Conservation (phyloP, 2,888 invertebrate species). For the Uropetala carovei region DNA sequence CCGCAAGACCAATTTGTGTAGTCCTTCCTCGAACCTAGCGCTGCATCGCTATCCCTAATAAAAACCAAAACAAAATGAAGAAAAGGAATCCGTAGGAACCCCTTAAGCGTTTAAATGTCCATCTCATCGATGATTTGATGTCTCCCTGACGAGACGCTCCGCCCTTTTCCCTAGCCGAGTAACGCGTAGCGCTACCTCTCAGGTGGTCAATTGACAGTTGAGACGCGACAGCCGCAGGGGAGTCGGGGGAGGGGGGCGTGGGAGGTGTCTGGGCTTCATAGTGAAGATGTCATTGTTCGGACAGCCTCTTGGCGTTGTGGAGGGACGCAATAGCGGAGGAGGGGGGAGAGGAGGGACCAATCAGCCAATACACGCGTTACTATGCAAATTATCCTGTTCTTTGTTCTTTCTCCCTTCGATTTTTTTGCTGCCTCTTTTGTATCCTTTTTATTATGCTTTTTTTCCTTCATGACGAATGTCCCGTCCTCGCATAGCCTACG, state of each 20-base stretch:
- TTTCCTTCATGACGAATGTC: slow-evolving; percentile 27
- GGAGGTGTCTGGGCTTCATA: slow-evolving; percentile 58
- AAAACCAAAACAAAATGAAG: background rate
- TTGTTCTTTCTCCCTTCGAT: background rate
- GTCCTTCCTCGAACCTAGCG: slow-evolving; percentile 12
- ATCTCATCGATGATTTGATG: background rate
- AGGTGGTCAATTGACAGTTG: slow-evolving; percentile 48
- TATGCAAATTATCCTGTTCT: slow-evolving; percentile 36
- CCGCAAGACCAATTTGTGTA: slow-evolving; percentile 42
- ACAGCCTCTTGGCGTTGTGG: slow-evolving; percentile 47
- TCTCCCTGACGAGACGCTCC: background rate
- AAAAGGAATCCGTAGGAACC: background rate
- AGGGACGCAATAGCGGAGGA: background rate
- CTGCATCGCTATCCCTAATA: background rate
- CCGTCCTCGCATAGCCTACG: background rate
- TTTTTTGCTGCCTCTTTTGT: background rate
- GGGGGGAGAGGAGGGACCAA: background rate
- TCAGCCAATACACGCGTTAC: slow-evolving; percentile 55
- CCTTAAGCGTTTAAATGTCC: slow-evolving; percentile 25
- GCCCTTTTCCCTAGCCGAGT: no score
- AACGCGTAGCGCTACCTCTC: slow-evolving; percentile 1
- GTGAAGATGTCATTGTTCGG: slow-evolving; percentile 62
- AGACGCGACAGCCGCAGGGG: slow-evolving; percentile 7
- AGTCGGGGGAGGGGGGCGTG: background rate
- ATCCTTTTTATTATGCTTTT: slow-evolving; percentile 5